phyloP scores from a whole-genome alignment of 2,113 vertebrate species.

The Chaetops frenatus region DNA sequence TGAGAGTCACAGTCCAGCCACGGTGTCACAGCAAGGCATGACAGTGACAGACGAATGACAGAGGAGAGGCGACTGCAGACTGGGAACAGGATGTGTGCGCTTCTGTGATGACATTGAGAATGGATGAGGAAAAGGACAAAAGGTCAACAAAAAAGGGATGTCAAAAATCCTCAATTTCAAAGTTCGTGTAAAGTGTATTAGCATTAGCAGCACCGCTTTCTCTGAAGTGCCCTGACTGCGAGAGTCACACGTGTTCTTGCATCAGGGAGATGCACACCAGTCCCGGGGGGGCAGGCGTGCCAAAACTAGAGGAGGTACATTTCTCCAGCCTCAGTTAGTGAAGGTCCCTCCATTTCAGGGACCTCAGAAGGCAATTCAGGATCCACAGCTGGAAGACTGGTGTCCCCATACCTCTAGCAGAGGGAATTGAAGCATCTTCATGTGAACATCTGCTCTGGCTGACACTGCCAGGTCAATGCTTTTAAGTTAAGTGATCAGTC shows the following conservation, averaged over 20 bases:
- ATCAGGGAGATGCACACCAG: not conserved
- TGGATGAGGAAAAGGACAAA: slow-evolving; percentile 20
- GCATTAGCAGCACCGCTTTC: slow-evolving; percentile 54
- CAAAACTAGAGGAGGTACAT: not conserved
- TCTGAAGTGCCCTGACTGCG: not conserved
- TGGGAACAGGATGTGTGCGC: not conserved
- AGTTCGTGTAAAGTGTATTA: slow-evolving; percentile 18
- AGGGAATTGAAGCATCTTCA: not conserved
- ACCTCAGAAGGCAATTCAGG: not conserved
- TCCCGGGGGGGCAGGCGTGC: not conserved
- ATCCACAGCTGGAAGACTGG: not conserved
- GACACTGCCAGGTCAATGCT: not conserved
- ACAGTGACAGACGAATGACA: not conserved
- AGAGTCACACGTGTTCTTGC: not conserved
- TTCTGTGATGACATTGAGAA: slow-evolving; percentile 27
- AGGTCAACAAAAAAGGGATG: slow-evolving; percentile 63
- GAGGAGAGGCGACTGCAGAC: not conserved
- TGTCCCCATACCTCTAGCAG: not conserved
- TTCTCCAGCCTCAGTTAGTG: not conserved
- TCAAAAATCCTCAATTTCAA: slow-evolving; percentile 52
- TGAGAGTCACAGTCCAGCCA: not conserved
- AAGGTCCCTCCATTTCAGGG: not conserved
- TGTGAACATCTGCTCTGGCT: not conserved
- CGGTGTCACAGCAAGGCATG: slow-evolving; percentile 12
- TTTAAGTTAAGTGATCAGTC: not conserved